Percentiles rank a stretch among this genome's conserved stretches.
Conservation (phyloP, 1,140 invertebrate species). For the Helicoverpa zea region DNA sequence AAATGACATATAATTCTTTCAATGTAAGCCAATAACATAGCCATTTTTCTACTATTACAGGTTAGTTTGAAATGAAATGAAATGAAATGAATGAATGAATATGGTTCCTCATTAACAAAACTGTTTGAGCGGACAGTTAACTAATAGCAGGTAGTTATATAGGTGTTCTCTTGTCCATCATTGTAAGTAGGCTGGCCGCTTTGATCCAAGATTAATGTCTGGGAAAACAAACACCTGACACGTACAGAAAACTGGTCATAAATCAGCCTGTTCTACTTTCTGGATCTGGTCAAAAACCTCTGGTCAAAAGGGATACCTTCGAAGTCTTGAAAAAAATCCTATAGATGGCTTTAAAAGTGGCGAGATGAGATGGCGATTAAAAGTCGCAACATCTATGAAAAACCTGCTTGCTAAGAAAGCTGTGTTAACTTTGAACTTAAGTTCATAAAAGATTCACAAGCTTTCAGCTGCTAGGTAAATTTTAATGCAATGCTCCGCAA, state of each 20-base stretch:
- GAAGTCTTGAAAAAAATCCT: neutral
- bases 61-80: too few relatives aligned
- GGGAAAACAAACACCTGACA: slow-evolving; percentile 33
- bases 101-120: neutral
- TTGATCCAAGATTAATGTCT: slow-evolving; percentile 20
- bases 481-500: too few relatives aligned
- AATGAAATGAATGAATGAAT: too few relatives aligned
- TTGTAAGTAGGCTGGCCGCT: slow-evolving; percentile 15
- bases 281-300: neutral
- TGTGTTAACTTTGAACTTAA: too few relatives aligned
- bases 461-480: too few relatives aligned
- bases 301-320: neutral
- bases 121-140: neutral
- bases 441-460: too few relatives aligned
- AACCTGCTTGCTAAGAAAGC: too few relatives aligned
- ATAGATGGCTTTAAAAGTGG: neutral
- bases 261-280: slow-evolving; percentile 23
- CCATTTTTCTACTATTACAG: neutral
- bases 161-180: slow-evolving; percentile 22
- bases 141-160: slow-evolving; percentile 13
- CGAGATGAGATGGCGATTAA: too few relatives aligned
- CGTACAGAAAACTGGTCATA: slow-evolving; percentile 7
- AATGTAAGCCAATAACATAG: too few relatives aligned
- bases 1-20: too few relatives aligned
- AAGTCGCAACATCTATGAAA: too few relatives aligned